Percentiles rank a stretch among this genome's conserved stretches.
phyloP scores from a whole-genome alignment of 1,140 invertebrate species.

The Rhagoletis pomonella region DNA sequence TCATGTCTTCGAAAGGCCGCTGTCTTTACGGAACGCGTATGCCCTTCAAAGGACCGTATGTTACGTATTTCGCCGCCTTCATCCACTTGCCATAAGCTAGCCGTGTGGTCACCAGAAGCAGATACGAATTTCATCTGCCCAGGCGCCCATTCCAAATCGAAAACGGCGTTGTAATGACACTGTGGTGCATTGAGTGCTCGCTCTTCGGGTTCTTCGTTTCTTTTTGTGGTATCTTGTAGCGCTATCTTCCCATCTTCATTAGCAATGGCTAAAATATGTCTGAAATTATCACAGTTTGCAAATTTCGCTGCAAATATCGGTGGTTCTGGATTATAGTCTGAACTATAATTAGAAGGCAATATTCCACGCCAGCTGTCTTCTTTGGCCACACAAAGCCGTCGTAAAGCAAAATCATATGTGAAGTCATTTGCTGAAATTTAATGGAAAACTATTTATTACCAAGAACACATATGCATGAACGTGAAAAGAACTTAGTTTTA shows the following conservation, averaged over 20 bases:
- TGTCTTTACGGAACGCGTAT: constrained; percentile 87
- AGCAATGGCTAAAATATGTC: constrained; percentile 85
- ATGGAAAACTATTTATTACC: constrained; percentile 35
- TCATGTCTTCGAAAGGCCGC: constrained; percentile 82
- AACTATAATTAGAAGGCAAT: constrained; percentile 70
- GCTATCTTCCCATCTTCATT: constrained; percentile 86
- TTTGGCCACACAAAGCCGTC: constrained; percentile 67
- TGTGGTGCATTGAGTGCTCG: constrained; percentile 75
- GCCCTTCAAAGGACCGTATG: constrained; percentile 80
- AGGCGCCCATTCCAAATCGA: constrained; percentile 90
- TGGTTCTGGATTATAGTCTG: constrained; percentile 76
- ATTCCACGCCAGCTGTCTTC: constrained; percentile 77
- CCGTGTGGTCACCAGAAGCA: constrained; percentile 89
- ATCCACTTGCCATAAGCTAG: constrained; percentile 82
- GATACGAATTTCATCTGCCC: constrained; percentile 85
- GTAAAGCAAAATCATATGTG: constrained; percentile 69
- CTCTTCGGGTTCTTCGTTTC: constrained; percentile 69
- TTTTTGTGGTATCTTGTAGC: constrained; percentile 71
- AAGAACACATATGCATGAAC: neutral
- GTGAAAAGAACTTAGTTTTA: neutral
- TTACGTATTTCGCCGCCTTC: constrained; percentile 76
- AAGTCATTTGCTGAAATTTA: constrained; percentile 63
- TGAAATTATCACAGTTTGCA: constrained; percentile 77
- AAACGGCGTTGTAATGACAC: constrained; percentile 91
- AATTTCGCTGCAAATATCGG: constrained; percentile 82